phyloP scores from a whole-genome alignment of 2,113 vertebrate genomes.

The Blennius ocellaris region DNA sequence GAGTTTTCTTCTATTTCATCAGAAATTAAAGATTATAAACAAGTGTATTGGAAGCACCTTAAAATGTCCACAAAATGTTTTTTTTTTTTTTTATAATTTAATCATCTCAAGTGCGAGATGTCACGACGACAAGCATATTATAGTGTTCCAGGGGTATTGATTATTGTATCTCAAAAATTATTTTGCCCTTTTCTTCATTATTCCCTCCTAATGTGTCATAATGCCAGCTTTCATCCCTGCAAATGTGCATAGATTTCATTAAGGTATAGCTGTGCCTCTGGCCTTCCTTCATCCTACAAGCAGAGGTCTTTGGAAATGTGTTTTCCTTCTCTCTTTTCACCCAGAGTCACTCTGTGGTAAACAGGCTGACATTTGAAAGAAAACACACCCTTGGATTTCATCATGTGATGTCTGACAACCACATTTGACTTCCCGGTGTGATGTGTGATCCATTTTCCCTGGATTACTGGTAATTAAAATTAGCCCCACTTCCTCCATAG shows the following conservation, averaged over 20 bases:
- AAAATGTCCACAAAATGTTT: too few relatives aligned
- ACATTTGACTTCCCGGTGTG: constrained; percentile 32
- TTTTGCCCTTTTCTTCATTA: not conserved
- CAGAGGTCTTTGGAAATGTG: constrained; percentile 14
- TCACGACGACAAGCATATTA: not conserved
- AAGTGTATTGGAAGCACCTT: too few relatives aligned
- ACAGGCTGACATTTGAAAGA: constrained; percentile 30
- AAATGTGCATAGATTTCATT: constrained; percentile 12
- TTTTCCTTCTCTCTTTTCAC: constrained; percentile 2
- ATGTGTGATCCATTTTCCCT: constrained; percentile 29
- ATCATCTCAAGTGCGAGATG: not conserved
- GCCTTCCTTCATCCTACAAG: not conserved
- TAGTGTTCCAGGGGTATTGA: not conserved
- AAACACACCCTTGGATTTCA: constrained; percentile 25
- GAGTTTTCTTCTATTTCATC: too few relatives aligned
- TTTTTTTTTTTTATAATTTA: too few relatives aligned
- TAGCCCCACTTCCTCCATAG: constrained; percentile 13
- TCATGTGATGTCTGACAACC: not conserved
- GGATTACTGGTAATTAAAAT: constrained; percentile 61
- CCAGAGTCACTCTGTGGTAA: constrained; percentile 18
- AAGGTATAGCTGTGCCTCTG: constrained; percentile 31
- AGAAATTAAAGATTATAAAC: too few relatives aligned
- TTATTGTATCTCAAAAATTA: not conserved
- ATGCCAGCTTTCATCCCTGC: not conserved
- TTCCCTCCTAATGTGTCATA: constrained; percentile 12